Evolutionary conservation across 2,113 vertebrate genomes (phyloP).

Genomic region (Synchiropus splendidus): DNA sequence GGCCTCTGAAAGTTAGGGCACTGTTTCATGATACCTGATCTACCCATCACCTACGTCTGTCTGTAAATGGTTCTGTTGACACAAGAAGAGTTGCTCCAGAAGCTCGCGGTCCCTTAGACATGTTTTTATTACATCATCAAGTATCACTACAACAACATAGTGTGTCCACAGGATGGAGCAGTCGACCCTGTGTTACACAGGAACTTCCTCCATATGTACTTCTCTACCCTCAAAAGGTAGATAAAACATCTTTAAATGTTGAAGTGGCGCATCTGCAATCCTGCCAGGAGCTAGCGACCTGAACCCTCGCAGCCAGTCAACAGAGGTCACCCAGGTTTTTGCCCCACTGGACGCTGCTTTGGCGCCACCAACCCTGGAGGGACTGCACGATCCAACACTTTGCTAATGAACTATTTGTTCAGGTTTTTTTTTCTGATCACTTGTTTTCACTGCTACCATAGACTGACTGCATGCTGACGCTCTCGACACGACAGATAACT

Average conservation of each 20-base stretch:
- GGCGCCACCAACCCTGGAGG: no score
- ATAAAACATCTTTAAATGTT: conserved; percentile 26
- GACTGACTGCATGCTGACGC: conserved; percentile 49
- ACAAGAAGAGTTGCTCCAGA: no score
- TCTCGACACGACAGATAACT: conserved; percentile 52
- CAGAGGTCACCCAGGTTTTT: no score
- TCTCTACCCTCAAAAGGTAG: conserved; percentile 15
- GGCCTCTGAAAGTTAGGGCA: no score
- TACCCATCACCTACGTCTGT: no score
- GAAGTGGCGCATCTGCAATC: no score
- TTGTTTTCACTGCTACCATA: conserved; percentile 61
- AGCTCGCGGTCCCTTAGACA: conserved; percentile 3
- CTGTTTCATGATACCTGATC: no score
- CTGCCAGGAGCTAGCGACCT: no score
- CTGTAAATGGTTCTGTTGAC: no score
- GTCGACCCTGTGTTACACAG: conserved; percentile 45
- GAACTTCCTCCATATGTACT: conserved; percentile 18
- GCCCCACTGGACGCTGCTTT: no score
- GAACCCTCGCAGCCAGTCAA: no score
- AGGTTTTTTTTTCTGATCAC: conserved; percentile 49
- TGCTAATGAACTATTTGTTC: conserved; percentile 23
- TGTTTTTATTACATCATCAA: conserved; percentile 38
- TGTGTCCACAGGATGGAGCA: conserved; percentile 39
- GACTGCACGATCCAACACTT: conserved; percentile 2
- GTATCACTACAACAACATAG: conserved; percentile 43